Evolutionary conservation across 1,140 invertebrate species (phyloP), one percentile per base, ranked within the genome.

Genomic region (Brachionus koreanus): DNA sequence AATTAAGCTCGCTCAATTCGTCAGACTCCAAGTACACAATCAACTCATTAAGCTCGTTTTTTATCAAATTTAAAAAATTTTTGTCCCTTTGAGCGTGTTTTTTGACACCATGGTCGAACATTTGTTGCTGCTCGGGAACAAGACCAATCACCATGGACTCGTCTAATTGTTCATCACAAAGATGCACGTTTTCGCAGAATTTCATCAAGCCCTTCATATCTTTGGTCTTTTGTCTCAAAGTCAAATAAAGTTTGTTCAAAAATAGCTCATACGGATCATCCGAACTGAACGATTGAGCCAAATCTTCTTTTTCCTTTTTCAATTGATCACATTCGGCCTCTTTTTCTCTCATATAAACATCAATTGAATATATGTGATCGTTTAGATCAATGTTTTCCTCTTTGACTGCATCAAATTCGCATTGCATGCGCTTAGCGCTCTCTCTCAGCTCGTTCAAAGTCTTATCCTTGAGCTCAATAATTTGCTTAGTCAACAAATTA

Each of bases 341-440:
- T 79, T 79, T 79, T 65, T 79, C 76, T 19, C 76, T 23, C 76
- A 79, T 79, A 16, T 79, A 79, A 3, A 79, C 76, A 79, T 79
- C 76, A 61, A 79, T 65, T 39, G 76, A 79, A 29, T 79, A 79
- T 16, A 79, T 79, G 39, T 79, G 76, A 33, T 79, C 76, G 5
- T 65, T 65, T 12, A 79, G 10, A 16, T 79, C 76, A 16, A 61
- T 39, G 5, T 79, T 79, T 61, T 79, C 76, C 12, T 61, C 76
- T 42, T 79, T 79, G 10, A 79, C 5, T 5, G 52, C 76, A 23
- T 61, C 35, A 19, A 35, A 33, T n/a, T 79, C 76, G 9, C 19
- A 29, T 33, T 57, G 19, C 12, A 61, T 2, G 0, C 10, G 1
- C n/a, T 57, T 65, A 4, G 57, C 0, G 0, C 16, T 65, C 7